Conservation (phyloP, 1,140 invertebrate species). For the Tribolium madens region DNA sequence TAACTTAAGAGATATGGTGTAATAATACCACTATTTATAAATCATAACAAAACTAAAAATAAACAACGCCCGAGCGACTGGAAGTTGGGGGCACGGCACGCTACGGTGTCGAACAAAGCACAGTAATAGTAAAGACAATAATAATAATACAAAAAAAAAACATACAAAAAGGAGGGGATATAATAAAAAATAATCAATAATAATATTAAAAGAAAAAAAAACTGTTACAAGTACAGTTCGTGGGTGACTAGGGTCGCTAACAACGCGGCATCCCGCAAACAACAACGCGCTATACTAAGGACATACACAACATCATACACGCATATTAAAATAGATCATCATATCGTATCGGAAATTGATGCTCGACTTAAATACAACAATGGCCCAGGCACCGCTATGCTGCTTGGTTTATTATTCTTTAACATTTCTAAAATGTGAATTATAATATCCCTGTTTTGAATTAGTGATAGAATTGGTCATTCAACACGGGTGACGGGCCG, state of each 20-base stretch:
- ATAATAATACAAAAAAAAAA: conserved; percentile 51
- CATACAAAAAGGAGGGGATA: conserved; percentile 1
- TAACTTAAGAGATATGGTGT: conserved; percentile 49
- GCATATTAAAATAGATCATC: conserved; percentile 65
- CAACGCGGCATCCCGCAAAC: conserved; percentile 65
- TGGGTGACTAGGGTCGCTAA: conserved; percentile 66
- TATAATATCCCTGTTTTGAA: conserved; percentile 63
- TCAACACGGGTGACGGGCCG: conserved; percentile 59
- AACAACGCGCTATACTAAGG: conserved; percentile 64
- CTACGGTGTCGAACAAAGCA: conserved; percentile 49
- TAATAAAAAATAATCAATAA: conserved; percentile 49
- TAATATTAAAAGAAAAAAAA: conserved; percentile 39
- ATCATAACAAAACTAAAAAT: conserved; percentile 58
- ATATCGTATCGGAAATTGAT: conserved; percentile 60
- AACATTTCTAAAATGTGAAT: conserved; percentile 60
- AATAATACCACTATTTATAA: conserved; percentile 45
- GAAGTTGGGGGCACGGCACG: conserved; percentile 61
- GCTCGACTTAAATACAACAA: conserved; percentile 64
- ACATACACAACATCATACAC: conserved; percentile 66
- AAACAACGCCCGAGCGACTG: conserved; percentile 55
- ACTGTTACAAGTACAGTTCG: conserved; percentile 56
- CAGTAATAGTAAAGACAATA: conserved; percentile 48
- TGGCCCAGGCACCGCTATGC: conserved; percentile 61
- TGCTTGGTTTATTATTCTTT: conserved; percentile 54
- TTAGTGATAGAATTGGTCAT: conserved; percentile 64